Percentiles rank a stretch among this genome's conserved stretches.
phyloP scores from a whole-genome alignment of 2,113 vertebrate genomes.

The Chrysochloris asiatica region DNA sequence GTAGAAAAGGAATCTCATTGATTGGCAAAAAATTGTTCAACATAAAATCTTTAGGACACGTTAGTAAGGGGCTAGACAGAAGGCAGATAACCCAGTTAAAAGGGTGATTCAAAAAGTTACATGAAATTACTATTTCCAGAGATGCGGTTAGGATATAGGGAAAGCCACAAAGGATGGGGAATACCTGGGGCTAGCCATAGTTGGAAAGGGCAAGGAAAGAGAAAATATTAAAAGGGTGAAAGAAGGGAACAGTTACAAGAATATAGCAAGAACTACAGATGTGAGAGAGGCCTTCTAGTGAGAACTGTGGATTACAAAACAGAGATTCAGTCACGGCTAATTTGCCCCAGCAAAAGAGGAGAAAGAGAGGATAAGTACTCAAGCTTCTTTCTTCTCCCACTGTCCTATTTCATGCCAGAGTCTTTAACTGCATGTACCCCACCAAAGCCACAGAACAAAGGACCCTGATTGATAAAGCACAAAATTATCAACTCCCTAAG shows the following conservation, averaged over 20 bases:
- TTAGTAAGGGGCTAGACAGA: background rate
- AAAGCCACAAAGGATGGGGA: background rate
- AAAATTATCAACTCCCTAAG: background rate
- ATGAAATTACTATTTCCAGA: background rate
- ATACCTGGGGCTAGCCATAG: too few relatives aligned
- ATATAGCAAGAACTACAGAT: accelerated
- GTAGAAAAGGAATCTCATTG: background rate
- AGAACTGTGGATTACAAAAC: too few relatives aligned
- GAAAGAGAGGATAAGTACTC: background rate
- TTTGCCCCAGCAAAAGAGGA: background rate
- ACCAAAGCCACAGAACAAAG: background rate
- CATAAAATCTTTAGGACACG: background rate
- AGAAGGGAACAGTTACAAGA: background rate
- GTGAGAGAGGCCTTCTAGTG: background rate
- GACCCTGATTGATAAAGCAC: too few relatives aligned
- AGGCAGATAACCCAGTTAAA: background rate
- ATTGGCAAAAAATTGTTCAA: background rate
- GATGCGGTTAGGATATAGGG: background rate
- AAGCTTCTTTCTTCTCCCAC: background rate
- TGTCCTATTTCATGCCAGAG: background rate
- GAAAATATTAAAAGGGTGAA: background rate
- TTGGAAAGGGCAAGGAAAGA: background rate
- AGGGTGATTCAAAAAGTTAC: background rate
- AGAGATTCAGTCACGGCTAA: background rate
- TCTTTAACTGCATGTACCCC: too few relatives aligned